phyloP scores from a whole-genome alignment of 2,113 vertebrate genomes.

The Calyptomena viridis region DNA sequence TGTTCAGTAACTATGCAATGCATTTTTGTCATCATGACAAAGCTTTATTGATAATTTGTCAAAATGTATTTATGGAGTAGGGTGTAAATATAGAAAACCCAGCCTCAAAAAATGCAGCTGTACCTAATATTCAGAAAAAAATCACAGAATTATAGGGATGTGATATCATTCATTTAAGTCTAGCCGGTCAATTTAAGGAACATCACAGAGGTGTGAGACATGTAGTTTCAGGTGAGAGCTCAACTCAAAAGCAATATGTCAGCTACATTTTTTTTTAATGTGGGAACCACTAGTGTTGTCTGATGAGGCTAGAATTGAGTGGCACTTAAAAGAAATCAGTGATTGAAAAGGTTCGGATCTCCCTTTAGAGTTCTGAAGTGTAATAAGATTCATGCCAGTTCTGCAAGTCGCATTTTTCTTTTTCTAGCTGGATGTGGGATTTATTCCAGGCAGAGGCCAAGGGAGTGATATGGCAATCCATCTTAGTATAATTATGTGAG shows the following conservation, averaged over 20 bases:
- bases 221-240: not conserved
- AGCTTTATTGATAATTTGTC: not conserved
- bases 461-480: not conserved
- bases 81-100: not conserved
- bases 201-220: not conserved
- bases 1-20: not conserved
- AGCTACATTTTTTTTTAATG: not conserved
- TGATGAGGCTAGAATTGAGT: not conserved
- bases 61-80: not conserved
- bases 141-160: not conserved
- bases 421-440: not conserved
- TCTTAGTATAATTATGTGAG: slow-evolving; percentile 9
- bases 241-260: not conserved
- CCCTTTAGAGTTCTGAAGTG: not conserved
- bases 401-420: not conserved
- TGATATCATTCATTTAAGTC: not conserved
- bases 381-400: not conserved
- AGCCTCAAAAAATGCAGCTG: not conserved
- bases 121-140: not conserved
- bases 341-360: slow-evolving; percentile 23
- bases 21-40: not conserved
- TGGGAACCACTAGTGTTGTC: not conserved
- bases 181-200: not conserved
- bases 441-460: slow-evolving; percentile 13
- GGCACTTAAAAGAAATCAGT: slow-evolving; percentile 18